These are phyloP conservation scores for Metaphire vulgaris DNA, from an alignment of 1,140 invertebrate genomes.

Conservation along the genomic window DNA sequence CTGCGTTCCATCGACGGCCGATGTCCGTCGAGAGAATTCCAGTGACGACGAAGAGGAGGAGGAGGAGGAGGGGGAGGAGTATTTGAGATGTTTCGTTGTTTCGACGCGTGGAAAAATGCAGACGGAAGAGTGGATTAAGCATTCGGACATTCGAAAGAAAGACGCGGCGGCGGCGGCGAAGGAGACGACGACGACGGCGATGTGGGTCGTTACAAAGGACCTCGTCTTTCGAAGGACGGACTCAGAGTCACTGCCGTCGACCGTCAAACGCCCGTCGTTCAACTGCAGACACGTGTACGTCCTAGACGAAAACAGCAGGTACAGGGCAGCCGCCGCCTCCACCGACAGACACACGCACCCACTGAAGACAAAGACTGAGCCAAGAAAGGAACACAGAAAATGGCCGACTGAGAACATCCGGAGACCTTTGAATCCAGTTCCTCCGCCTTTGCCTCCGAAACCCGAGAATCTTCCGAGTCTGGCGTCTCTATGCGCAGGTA, in stretches of 20 bases:
- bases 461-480: conserved; percentile 26
- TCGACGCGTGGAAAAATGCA: background rate
- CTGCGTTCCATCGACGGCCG: no score
- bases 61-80: background rate
- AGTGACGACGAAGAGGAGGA: no score
- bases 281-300: background rate
- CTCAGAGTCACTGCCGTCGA: background rate
- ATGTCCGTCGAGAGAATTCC: no score
- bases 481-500: no score
- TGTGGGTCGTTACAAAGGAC: conserved; percentile 11
- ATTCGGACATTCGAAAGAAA: conserved; percentile 1
- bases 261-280: conserved; percentile 11
- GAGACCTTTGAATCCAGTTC: no score
- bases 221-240: conserved; percentile 11
- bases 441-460: conserved; percentile 29
- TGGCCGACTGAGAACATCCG: no score
- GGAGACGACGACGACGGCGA: no score
- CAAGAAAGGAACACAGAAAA: no score
- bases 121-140: conserved; percentile 14
- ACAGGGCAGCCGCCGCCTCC: background rate
- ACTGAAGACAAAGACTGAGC: no score
- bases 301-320: conserved; percentile 1
- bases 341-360: conserved; percentile 10
- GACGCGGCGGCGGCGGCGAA: no score
- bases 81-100: conserved; percentile 6